Percentiles rank a stretch among this genome's conserved stretches.
Conservation (phyloP, 1,140 invertebrate genomes). For the Leguminivora glycinivorella region DNA sequence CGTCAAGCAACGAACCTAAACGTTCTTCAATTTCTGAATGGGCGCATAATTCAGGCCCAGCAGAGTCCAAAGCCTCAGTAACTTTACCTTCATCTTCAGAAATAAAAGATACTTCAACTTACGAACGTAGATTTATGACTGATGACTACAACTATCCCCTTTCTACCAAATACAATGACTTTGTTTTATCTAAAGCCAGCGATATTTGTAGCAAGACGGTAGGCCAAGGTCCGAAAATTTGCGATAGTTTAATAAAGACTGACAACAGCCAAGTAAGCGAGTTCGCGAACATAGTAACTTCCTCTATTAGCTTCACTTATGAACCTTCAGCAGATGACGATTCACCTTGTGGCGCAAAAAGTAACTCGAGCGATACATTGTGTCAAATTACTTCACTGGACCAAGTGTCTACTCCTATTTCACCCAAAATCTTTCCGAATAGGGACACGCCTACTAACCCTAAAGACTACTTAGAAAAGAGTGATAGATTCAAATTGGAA, state of each 20-base stretch:
- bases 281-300: slow-evolving; percentile 73
- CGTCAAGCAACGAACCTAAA: slow-evolving; percentile 46
- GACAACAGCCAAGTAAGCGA: slow-evolving; percentile 72
- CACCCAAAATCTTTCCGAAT: slow-evolving; percentile 73
- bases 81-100: slow-evolving; percentile 62
- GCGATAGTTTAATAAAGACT: slow-evolving; percentile 64
- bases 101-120: slow-evolving; percentile 60
- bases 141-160: slow-evolving; percentile 66
- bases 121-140: slow-evolving; percentile 53
- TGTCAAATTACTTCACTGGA: slow-evolving; percentile 78
- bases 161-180: slow-evolving; percentile 69
- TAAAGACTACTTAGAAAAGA: slow-evolving; percentile 61
- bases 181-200: slow-evolving; percentile 60
- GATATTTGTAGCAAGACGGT: slow-evolving; percentile 64
- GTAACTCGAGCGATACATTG: slow-evolving; percentile 77
- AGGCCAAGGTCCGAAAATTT: slow-evolving; percentile 60
- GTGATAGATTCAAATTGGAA: slow-evolving; percentile 60
- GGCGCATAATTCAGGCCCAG: slow-evolving; percentile 60
- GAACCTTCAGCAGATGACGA: slow-evolving; percentile 74
- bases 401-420: slow-evolving; percentile 77
- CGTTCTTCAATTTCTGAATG: slow-evolving; percentile 44
- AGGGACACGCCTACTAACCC: slow-evolving; percentile 57
- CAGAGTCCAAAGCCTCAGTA: slow-evolving; percentile 63
- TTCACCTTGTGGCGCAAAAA: slow-evolving; percentile 71
- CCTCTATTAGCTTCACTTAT: slow-evolving; percentile 77